phyloP scores from a whole-genome alignment of 1,140 invertebrate species.

The Formica selysi region DNA sequence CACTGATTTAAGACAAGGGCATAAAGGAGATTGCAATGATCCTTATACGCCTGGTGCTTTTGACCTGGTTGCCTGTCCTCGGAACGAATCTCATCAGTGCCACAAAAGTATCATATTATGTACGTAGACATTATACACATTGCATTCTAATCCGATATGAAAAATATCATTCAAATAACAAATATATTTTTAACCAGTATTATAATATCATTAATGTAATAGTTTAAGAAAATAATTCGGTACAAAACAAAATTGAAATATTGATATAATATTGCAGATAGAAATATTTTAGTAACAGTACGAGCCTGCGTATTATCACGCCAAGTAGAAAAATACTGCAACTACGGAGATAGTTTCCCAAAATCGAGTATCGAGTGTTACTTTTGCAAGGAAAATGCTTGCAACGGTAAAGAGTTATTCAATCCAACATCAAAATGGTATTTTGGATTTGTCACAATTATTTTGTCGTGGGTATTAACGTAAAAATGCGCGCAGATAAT shows the following conservation, averaged over 20 bases:
- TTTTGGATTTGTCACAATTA: not conserved
- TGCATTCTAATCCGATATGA: not conserved
- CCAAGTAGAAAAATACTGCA: constrained; percentile 76
- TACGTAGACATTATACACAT: constrained; percentile 70
- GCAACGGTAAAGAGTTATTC: constrained; percentile 70
- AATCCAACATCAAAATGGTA: not conserved
- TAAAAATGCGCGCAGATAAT: not conserved
- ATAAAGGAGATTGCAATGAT: constrained; percentile 80
- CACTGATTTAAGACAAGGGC: constrained; percentile 70
- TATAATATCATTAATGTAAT: not conserved
- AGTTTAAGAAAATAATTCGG: not conserved
- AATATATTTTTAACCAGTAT: not conserved
- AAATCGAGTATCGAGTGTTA: constrained; percentile 77
- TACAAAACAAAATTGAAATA: constrained; percentile 1
- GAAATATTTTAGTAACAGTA: constrained; percentile 79
- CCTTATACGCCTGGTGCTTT: constrained; percentile 74
- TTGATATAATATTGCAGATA: constrained; percentile 75
- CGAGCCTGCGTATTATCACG: constrained; percentile 79
- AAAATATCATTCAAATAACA: not conserved
- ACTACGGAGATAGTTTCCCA: constrained; percentile 72
- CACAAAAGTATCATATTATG: constrained; percentile 79
- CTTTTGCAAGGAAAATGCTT: constrained; percentile 79
- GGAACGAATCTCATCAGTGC: constrained; percentile 76
- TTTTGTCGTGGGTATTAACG: not conserved
- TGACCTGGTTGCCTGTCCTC: constrained; percentile 75